Conservation (phyloP, 1,140 invertebrate genomes). For the Xylocopa sonorina region DNA sequence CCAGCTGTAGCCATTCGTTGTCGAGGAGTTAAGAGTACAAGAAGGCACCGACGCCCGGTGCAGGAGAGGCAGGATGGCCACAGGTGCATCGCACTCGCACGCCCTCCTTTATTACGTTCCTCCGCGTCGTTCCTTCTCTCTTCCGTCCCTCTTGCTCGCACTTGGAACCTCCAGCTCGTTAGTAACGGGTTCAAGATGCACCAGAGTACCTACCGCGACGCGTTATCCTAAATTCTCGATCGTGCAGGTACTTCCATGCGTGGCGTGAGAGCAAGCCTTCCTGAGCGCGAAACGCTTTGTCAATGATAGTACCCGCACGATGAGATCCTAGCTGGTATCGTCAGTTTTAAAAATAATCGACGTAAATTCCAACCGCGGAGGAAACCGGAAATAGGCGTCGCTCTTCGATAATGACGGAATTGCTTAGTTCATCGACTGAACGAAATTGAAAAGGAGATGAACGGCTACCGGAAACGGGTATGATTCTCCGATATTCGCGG, state of each 20-base stretch:
- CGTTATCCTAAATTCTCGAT: conserved; percentile 15
- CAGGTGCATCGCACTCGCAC: conserved; percentile 76
- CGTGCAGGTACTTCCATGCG: neutral
- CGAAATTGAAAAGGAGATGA: too few species aligned
- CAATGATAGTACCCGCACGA: too few species aligned
- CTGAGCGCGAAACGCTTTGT: neutral
- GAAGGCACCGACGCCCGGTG: conserved; percentile 5
- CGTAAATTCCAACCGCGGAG: too few species aligned
- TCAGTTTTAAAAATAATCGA: too few species aligned
- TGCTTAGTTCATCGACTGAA: too few species aligned
- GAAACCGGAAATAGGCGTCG: too few species aligned
- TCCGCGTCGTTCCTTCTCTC: conserved; percentile 49
- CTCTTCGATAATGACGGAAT: too few species aligned
- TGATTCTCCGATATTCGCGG: too few species aligned
- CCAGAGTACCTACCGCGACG: neutral
- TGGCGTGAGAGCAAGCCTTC: too few species aligned
- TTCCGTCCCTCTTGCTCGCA: conserved; percentile 27
- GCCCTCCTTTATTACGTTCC: conserved; percentile 66
- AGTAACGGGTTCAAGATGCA: conserved; percentile 8
- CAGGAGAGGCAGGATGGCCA: conserved; percentile 52
- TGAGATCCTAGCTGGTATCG: too few species aligned
- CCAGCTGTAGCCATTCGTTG: conserved; percentile 40
- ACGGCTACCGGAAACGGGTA: too few species aligned
- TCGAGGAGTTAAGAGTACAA: conserved; percentile 41
- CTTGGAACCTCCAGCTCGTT: conserved; percentile 4